A percentile compares a stretch with the other conserved stretches of the same genome.
Conservation (phyloP, 92 coral and sea anemone genomes). For the Zoanthus solanderi region DNA sequence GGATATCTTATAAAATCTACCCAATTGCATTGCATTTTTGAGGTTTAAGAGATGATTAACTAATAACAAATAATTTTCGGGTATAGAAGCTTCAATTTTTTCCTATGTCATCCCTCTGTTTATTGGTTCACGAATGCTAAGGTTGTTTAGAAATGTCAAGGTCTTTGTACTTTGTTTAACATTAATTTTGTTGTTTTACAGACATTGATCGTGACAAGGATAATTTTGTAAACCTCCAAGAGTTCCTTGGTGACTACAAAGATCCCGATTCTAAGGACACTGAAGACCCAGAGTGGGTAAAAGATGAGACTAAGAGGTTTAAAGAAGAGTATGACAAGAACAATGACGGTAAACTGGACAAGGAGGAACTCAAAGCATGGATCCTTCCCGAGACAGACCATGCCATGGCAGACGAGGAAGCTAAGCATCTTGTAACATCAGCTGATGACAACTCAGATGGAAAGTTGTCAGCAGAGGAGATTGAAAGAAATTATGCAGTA, state of each 20-base stretch:
- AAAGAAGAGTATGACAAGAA: conserved; percentile 92
- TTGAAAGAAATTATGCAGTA: conserved; percentile 83
- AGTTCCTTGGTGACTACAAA: conserved; percentile 95
- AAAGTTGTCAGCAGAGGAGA: conserved; percentile 87
- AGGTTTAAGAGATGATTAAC: too few species aligned
- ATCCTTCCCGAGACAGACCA: conserved; percentile 94
- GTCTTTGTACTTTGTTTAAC: background rate
- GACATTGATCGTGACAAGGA: conserved; percentile 96
- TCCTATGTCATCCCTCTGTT: too few species aligned
- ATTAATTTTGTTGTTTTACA: conserved; percentile 31
- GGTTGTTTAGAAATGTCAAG: background rate
- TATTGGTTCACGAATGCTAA: too few species aligned
- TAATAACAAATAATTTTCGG: too few species aligned
- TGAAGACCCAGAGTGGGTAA: conserved; percentile 93
- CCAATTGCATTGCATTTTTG: too few species aligned
- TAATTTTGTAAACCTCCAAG: conserved; percentile 78
- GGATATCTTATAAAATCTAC: too few species aligned
- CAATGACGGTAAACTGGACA: conserved; percentile 92
- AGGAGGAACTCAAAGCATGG: conserved; percentile 90
- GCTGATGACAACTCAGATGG: conserved; percentile 94
- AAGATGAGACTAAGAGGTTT: conserved; percentile 88
- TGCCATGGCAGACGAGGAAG: conserved; percentile 90
- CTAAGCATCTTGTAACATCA: conserved; percentile 76
- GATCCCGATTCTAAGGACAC: conserved; percentile 73
- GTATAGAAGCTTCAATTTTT: too few species aligned